Evolutionary conservation across 92 coral and sea anemone genomes (phyloP), one percentile per base, ranked within the genome.

Genomic region (Anthopleura xanthogrammica): DNA sequence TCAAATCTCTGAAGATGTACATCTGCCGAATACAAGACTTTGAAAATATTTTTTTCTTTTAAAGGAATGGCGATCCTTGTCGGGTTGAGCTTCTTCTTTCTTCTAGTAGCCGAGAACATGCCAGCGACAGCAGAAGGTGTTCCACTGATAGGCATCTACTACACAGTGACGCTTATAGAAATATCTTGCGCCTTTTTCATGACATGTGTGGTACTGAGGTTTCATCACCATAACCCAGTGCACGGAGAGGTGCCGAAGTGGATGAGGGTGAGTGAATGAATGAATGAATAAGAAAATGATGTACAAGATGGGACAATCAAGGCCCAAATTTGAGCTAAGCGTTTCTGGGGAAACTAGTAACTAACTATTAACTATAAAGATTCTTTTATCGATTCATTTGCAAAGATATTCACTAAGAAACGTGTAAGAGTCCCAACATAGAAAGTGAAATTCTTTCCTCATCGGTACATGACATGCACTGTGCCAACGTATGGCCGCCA

Each of bases 71-170:
- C 94, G 17, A 87, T 94, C 29, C 88, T 95, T 36, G 94, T 95
- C 13, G 95, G 94, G 2, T 77, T 95, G 75, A 93, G 97, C 20
- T 95, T 95, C 89, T 95, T 95, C 77, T 95, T 95, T 52, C 95
- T 95, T 12, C 87, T 95, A 72, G 98, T 95, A 77, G 97, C 98
- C 22, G 98, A 95, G 68, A 93, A 93, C 88, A 95, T 95, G 98
- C 98, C 98, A 7, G 92, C 95, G 16, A 92, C 97, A 57, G 90
- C 98, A 0, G 97, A 93, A 23, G 88, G 89, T 3, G 94, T 95
- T 1, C 98, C 98, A 0, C 91, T 95, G 48, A 91, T 95, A 36
- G 98, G 97, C 3, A 86, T 78, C 39, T 95, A 95, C 88, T 95
- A 95, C 89, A 89, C 98, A 0, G 92, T 93, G 55, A 95, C 98